Percentiles rank a stretch among this genome's conserved stretches.
phyloP scores from a whole-genome alignment of 2,113 vertebrate genomes.

The Ondatra zibethicus region DNA sequence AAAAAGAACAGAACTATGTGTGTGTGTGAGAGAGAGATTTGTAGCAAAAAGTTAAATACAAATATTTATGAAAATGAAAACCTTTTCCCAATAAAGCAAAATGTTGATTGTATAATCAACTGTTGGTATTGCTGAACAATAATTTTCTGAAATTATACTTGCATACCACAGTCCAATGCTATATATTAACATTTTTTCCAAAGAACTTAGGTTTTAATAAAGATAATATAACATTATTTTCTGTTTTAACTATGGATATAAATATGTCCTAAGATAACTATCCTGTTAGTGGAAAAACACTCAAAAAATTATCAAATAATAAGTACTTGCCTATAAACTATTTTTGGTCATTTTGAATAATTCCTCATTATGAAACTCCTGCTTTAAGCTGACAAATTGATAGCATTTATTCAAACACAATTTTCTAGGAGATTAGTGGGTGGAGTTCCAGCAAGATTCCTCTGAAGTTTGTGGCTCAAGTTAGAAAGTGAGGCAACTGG shows the following conservation, averaged over 20 bases:
- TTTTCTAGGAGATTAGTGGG: neutral
- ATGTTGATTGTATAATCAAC: neutral
- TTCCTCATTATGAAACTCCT: neutral
- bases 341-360: neutral
- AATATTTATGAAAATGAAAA: neutral
- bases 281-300: neutral
- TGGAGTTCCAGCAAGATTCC: neutral
- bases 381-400: neutral
- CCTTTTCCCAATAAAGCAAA: neutral
- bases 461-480: neutral
- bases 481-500: neutral
- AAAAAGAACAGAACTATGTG: constrained; percentile 51
- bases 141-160: neutral
- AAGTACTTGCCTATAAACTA: neutral
- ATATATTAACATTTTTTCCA: neutral
- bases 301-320: constrained; percentile 8
- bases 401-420: neutral
- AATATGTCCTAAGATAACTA: neutral
- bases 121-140: neutral
- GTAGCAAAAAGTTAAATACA: constrained; percentile 43
- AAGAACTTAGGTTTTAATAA: neutral
- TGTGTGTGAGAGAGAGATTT: constrained; percentile 52
- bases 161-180: neutral
- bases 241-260: neutral
- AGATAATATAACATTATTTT: neutral